These are phyloP conservation scores for Metopolophium dirhodum DNA, from an alignment of 1,140 invertebrate genomes.

Conservation along the genomic window DNA sequence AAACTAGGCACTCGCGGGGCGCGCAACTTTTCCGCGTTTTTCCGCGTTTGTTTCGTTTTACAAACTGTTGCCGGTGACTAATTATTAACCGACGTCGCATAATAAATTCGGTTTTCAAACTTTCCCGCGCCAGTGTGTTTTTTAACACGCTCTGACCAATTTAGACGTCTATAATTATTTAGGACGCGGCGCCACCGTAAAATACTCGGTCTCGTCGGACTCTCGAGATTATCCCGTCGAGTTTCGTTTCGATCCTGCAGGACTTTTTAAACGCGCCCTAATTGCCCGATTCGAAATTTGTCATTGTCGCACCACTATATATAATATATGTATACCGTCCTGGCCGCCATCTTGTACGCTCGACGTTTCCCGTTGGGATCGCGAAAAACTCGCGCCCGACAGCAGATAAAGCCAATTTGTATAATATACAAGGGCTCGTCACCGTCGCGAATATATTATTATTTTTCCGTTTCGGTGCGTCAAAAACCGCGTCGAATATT, in stretches of 20 bases:
- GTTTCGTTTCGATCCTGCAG: not conserved
- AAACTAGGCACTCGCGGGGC: not conserved
- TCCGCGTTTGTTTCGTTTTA: not conserved
- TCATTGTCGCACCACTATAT: not conserved
- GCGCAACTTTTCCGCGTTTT: not conserved
- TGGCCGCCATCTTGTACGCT: not conserved
- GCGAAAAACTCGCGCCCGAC: not conserved
- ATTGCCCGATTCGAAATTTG: not conserved
- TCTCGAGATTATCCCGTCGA: not conserved
- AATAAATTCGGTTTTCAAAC: not conserved
- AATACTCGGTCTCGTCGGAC: not conserved
- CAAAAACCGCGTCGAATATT: not conserved
- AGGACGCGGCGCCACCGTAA: not conserved
- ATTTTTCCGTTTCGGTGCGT: not conserved
- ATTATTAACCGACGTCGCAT: not conserved
- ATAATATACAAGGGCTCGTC: not conserved
- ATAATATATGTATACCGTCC: not conserved
- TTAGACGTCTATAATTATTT: slow-evolving; percentile 15
- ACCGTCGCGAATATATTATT: not conserved
- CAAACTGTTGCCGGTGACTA: not conserved
- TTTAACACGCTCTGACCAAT: not conserved
- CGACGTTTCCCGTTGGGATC: not conserved
- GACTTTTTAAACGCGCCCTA: not conserved
- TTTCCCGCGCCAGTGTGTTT: not conserved
- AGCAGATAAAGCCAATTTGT: not conserved